These are phyloP conservation scores for Triplophysa yarkandensis DNA, from an alignment of 2,797 vertebrate genomes.

Conservation along the genomic window DNA sequence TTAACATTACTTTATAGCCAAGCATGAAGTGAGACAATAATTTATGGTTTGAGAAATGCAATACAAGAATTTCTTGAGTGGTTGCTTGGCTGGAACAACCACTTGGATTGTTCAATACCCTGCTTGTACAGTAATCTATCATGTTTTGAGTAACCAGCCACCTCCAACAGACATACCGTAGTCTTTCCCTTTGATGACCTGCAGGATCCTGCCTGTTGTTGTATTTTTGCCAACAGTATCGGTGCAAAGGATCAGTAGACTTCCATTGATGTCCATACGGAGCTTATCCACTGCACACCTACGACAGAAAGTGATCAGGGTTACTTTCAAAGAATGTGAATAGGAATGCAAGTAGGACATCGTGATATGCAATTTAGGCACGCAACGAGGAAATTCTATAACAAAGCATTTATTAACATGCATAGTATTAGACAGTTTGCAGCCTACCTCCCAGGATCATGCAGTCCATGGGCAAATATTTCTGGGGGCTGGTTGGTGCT, in stretches of 20 bases:
- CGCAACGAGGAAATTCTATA: background rate
- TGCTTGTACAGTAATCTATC: constrained; percentile 26
- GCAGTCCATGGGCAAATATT: constrained; percentile 96
- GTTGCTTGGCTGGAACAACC: constrained; percentile 8
- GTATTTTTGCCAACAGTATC: constrained; percentile 91
- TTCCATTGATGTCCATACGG: constrained; percentile 84
- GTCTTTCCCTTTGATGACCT: constrained; percentile 93
- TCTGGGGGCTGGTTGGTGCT: constrained; percentile 99
- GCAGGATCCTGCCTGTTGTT: constrained; percentile 90
- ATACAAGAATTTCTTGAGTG: constrained; percentile 32
- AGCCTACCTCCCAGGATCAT: constrained; percentile 95
- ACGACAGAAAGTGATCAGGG: constrained; percentile 37
- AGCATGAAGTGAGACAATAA: constrained; percentile 3
- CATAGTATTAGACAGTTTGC: background rate
- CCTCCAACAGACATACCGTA: constrained; percentile 84
- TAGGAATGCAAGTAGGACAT: too few relatives aligned
- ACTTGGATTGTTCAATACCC: constrained; percentile 20
- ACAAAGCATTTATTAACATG: background rate
- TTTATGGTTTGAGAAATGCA: constrained; percentile 26
- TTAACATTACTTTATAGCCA: constrained; percentile 9
- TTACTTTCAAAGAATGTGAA: background rate
- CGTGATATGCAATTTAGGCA: background rate
- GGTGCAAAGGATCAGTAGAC: constrained; percentile 92
- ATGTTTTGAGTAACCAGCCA: constrained; percentile 37
- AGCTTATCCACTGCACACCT: constrained; percentile 94